phyloP scores from a whole-genome alignment of 1,140 invertebrate species.

The Drosophila oshimai region DNA sequence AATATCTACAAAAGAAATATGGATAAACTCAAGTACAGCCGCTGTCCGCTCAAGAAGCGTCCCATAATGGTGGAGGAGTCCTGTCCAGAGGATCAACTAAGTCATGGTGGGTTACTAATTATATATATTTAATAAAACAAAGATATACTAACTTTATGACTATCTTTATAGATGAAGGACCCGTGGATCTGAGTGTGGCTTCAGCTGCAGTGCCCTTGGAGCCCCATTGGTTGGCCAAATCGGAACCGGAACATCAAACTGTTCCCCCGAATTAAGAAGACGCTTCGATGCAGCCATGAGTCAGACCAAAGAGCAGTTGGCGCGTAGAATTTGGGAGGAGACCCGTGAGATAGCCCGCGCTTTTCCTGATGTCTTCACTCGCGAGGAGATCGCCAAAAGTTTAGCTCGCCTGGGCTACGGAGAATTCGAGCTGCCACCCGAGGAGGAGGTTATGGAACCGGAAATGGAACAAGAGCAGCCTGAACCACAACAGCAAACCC shows the following conservation, averaged over 20 bases:
- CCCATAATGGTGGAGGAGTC: conserved; percentile 86
- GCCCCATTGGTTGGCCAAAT: conserved; percentile 36
- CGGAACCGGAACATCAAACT: conserved; percentile 35
- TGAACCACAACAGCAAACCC: conserved; percentile 6
- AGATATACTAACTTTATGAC: neutral
- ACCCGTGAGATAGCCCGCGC: conserved; percentile 75
- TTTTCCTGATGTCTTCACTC: conserved; percentile 78
- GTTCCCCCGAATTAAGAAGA: conserved; percentile 45
- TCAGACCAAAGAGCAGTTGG: conserved; percentile 72
- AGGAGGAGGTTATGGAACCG: conserved; percentile 58
- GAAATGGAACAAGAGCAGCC: conserved; percentile 11
- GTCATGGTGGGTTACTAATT: conserved; percentile 54
- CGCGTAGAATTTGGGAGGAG: conserved; percentile 78
- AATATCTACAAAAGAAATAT: conserved; percentile 23
- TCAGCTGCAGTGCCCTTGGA: conserved; percentile 49
- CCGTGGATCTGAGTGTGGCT: conserved; percentile 76
- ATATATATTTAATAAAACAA: too few relatives aligned
- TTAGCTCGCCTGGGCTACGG: conserved; percentile 73
- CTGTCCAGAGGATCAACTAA: conserved; percentile 55
- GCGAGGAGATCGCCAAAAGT: conserved; percentile 76
- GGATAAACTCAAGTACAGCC: conserved; percentile 84
- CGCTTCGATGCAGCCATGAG: conserved; percentile 63
- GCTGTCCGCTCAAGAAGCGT: conserved; percentile 94
- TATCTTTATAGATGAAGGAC: conserved; percentile 61
- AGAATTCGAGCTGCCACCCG: conserved; percentile 68